Conservation (phyloP, 1,140 invertebrate species). For the Bombus ignitus region DNA sequence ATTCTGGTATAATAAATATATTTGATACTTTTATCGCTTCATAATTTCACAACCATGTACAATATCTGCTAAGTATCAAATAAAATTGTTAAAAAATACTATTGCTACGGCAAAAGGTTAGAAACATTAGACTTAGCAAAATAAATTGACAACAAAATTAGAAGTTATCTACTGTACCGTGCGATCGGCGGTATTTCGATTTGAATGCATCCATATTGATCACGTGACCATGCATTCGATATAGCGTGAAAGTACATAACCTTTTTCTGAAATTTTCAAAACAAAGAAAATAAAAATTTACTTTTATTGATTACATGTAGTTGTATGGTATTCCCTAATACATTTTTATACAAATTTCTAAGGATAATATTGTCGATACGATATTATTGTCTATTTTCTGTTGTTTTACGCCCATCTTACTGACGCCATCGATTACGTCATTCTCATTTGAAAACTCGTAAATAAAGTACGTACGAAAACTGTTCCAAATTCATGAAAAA, state of each 20-base stretch:
- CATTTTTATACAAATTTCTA: neutral
- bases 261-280: neutral
- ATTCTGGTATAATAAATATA: neutral
- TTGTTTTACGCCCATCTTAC: neutral
- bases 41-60: neutral
- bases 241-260: neutral
- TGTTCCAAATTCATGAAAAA: neutral
- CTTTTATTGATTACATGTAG: neutral
- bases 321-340: neutral
- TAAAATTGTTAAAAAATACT: neutral
- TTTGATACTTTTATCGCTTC: neutral
- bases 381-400: neutral
- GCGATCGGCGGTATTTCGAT: neutral
- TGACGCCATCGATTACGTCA: neutral
- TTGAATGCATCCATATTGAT: neutral
- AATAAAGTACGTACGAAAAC: neutral
- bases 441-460: neutral
- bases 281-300: no score
- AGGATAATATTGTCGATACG: neutral
- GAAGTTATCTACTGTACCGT: neutral
- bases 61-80: neutral
- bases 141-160: neutral
- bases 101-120: neutral
- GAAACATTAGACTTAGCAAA: neutral
- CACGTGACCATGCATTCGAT: neutral